A percentile compares a stretch with the other conserved stretches of the same genome.
Evolutionary conservation across 2,797 vertebrate genomes (phyloP).

Genomic region (Sphenopsis melanotis): DNA sequence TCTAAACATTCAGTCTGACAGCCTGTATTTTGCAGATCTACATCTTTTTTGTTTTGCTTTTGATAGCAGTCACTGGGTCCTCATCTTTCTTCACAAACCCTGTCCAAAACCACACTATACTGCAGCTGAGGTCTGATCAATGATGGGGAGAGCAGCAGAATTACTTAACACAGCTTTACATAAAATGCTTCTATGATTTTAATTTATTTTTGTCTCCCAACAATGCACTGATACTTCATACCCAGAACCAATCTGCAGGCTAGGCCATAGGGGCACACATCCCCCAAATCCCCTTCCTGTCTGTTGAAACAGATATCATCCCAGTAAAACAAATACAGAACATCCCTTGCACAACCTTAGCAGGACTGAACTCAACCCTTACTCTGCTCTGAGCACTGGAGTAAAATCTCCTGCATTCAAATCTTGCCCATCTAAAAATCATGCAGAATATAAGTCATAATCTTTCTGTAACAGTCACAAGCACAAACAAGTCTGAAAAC

Average conservation of each 20-base stretch:
- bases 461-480: background rate
- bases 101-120: background rate
- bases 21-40: background rate
- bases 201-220: background rate
- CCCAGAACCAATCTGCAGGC: background rate
- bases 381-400: background rate
- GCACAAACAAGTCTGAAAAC: background rate
- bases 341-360: background rate
- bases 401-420: background rate
- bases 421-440: background rate
- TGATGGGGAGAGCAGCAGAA: background rate
- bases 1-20: background rate
- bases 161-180: background rate
- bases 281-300: background rate
- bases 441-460: background rate
- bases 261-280: background rate
- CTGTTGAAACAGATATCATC: background rate
- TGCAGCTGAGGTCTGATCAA: background rate
- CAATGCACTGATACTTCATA: background rate
- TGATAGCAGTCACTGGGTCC: background rate
- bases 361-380: background rate
- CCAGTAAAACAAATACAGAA: background rate
- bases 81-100: background rate
- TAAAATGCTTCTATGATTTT: background rate
- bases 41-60: background rate